A percentile compares a stretch with the other conserved stretches of the same genome.
These are phyloP conservation scores for Ophion ellenae DNA, from an alignment of 2,888 invertebrate genomes.

Conservation along the genomic window DNA sequence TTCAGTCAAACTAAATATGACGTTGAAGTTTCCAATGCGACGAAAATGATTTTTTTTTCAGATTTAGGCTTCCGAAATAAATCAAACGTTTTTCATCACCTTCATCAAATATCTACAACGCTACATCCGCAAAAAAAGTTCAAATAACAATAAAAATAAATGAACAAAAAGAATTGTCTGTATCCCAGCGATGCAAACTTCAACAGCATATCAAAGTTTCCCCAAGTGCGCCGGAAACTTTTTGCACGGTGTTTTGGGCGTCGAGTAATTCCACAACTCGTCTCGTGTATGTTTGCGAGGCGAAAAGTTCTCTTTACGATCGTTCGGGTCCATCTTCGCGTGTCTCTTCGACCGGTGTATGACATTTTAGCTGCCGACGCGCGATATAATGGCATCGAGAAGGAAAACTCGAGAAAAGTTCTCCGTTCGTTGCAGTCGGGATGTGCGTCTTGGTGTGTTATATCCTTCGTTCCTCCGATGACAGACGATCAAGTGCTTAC, in stretches of 20 bases:
- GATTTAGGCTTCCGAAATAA: no score
- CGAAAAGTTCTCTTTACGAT: slow-evolving; percentile 48
- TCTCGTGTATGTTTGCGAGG: not conserved
- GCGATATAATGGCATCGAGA: slow-evolving; percentile 38
- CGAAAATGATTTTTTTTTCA: no score
- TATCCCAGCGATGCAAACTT: not conserved
- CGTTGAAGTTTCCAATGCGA: no score
- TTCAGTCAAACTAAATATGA: no score
- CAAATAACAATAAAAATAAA: no score
- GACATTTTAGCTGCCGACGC: slow-evolving; percentile 1
- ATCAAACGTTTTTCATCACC: no score
- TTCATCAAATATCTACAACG: no score
- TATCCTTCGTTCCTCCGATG: slow-evolving; percentile 20
- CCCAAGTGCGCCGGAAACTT: not conserved
- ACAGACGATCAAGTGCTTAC: slow-evolving; percentile 63
- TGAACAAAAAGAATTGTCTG: no score
- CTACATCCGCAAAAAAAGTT: no score
- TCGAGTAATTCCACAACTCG: slow-evolving; percentile 46
- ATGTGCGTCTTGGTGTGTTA: slow-evolving; percentile 44
- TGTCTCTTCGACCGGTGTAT: not conserved
- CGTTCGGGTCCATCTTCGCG: slow-evolving; percentile 16
- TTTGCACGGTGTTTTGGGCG: slow-evolving; percentile 16
- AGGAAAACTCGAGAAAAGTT: slow-evolving; percentile 34
- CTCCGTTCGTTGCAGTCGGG: slow-evolving; percentile 33
- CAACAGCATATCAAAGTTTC: not conserved